A percentile compares a stretch with the other conserved stretches of the same genome.
Evolutionary conservation across 2,113 vertebrate genomes (phyloP).

Genomic region (Pollimyrus isidori): DNA sequence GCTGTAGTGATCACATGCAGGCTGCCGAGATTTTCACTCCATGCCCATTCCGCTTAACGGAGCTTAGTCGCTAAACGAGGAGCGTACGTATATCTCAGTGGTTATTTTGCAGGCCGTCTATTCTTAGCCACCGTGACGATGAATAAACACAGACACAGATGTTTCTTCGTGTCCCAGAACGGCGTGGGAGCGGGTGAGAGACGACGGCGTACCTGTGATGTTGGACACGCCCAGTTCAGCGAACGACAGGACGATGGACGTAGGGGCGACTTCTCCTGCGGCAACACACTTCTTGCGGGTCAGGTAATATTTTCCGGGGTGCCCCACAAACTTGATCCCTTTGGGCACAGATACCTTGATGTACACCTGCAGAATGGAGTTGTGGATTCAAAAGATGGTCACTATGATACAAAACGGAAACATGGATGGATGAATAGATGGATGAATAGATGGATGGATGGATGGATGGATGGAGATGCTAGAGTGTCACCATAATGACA

Average conservation of each 20-base stretch:
- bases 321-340: constrained; percentile 80
- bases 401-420: neutral
- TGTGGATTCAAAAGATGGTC: neutral
- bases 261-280: constrained; percentile 73
- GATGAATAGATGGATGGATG: neutral
- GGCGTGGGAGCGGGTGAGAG: neutral
- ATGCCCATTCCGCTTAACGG: neutral
- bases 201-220: constrained; percentile 67
- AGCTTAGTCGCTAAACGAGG: neutral
- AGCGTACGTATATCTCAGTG: neutral
- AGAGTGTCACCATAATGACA: neutral
- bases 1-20: neutral
- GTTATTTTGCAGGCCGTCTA: neutral
- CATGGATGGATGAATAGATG: neutral
- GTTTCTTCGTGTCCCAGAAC: neutral
- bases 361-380: constrained; percentile 62
- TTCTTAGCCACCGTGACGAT: neutral
- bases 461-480: neutral
- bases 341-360: constrained; percentile 80
- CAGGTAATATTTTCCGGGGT: constrained; percentile 78
- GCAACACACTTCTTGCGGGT: constrained; percentile 80
- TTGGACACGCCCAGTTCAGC: constrained; percentile 73
- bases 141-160: neutral
- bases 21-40: neutral
- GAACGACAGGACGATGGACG: constrained; percentile 77